phyloP scores from a whole-genome alignment of 23 tunicate genomes.

The Trididemnum clinides region DNA sequence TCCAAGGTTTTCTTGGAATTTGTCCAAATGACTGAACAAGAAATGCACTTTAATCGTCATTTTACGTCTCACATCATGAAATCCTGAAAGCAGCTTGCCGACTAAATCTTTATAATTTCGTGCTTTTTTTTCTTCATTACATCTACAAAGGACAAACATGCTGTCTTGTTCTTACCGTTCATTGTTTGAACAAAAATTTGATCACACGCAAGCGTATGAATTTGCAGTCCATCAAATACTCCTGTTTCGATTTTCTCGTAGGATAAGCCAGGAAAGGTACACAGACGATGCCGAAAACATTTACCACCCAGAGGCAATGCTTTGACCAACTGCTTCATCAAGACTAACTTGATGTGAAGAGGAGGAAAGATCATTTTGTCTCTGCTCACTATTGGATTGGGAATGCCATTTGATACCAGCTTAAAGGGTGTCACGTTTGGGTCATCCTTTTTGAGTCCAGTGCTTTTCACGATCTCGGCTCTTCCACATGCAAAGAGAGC shows the following conservation, averaged over 20 bases:
- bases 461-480: conserved; percentile 22
- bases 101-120: neutral
- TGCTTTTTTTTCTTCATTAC: neutral
- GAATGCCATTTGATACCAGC: conserved; percentile 8
- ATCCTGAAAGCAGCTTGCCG: neutral
- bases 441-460: conserved; percentile 6
- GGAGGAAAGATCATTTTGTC: neutral
- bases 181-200: neutral
- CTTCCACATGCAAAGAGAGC: conserved; percentile 14
- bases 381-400: conserved; percentile 12
- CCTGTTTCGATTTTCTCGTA: conserved; percentile 18
- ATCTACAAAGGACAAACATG: neutral
- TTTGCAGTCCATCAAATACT: conserved; percentile 7
- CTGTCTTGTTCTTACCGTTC: neutral
- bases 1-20: too few species aligned
- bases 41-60: neutral
- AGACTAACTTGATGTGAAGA: neutral
- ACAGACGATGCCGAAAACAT: conserved; percentile 1
- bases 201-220: neutral
- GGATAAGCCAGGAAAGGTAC: neutral
- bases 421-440: conserved; percentile 14
- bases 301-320: neutral
- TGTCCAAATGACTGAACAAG: too few species aligned
- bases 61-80: neutral
- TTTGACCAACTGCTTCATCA: too few species aligned